A percentile compares a stretch with the other conserved stretches of the same genome.
Evolutionary conservation across 37 sponge, comb jelly and placozoan species (phyloP).

Genomic region (Tethya wilhelma): DNA sequence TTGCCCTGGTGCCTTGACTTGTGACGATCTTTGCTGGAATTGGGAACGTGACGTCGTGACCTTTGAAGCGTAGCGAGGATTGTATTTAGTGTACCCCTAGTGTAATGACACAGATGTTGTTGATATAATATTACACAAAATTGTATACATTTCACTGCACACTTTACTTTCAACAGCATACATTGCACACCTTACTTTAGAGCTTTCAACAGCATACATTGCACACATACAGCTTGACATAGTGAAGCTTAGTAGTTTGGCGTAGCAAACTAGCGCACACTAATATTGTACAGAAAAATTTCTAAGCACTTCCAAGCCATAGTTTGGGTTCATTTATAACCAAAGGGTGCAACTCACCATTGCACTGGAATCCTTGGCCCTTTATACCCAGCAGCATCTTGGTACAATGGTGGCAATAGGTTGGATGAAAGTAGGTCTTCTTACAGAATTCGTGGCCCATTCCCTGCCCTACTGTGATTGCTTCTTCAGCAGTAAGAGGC

Average conservation of each 20-base stretch:
- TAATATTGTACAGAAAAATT: background rate
- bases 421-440: slow-evolving; percentile 78
- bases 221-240: too few species aligned
- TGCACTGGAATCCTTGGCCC: slow-evolving; percentile 76
- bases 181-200: background rate
- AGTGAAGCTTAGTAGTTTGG: too few species aligned
- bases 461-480: slow-evolving; percentile 26
- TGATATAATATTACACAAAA: too few species aligned
- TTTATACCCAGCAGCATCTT: slow-evolving; percentile 88
- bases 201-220: background rate
- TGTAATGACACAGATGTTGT: too few species aligned
- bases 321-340: background rate
- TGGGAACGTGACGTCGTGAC: too few species aligned
- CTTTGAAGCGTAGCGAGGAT: too few species aligned
- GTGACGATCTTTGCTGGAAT: too few species aligned
- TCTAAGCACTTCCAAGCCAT: background rate
- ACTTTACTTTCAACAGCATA: too few species aligned
- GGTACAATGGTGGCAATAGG: slow-evolving; percentile 87
- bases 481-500: slow-evolving; percentile 26
- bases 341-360: slow-evolving; percentile 26
- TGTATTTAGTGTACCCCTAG: too few species aligned
- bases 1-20: too few species aligned
- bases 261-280: too few species aligned
- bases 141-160: too few species aligned
- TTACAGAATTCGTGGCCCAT: slow-evolving; percentile 74